Base-by-base conservation (phyloP, 2,797 vertebrate species). In the Parambassis ranga region DNA sequence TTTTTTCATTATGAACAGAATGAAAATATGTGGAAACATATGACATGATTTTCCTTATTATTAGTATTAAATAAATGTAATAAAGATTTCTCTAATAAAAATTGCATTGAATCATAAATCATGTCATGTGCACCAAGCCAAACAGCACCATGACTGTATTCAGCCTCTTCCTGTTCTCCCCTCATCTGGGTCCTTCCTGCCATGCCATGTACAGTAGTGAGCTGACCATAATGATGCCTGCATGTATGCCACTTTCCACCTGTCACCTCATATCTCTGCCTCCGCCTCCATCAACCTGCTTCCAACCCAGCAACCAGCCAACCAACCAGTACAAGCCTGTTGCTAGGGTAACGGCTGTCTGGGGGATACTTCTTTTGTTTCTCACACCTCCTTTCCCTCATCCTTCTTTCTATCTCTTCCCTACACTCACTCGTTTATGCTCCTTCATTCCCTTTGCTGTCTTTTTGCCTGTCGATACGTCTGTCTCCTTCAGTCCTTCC, bases 301-400 rank as follows among this genome's bases (percentile, higher is more conserved):
- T 84, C 78, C 88, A 91, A 85, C 88, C 74, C 80, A 82, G 92
- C 85, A 88, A 88, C 86, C 81, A 87, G 55, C 80, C 88, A 77
- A 69, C 82, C 88, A 90, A 86, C 85, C 85, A 86, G 77, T 84
- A 85, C 83, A 88, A 91, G 87, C 81, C 82, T 83, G 94, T 95
- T 95, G 90, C 94, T 90, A 94, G 90, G 92, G 93, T 87, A 92
- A 95, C 94, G 44, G 81, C 52, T 57, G 79, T 85, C 76, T 86
- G 67, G 79, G 86, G 89, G 86, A 91, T 85, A 89, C 77, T 83
- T 83, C 80, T 89, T 92, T 90, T 89, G 83, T 91, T 90, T 91
- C 81, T 79, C 71, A 74, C 60, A 71, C 74, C 67, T 81, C 77
- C 69, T 74, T 83, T 71, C 60, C 57, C 65, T 79, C 50, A 76